Conservation (phyloP, 2,113 vertebrate species). For the Sterna hirundo region DNA sequence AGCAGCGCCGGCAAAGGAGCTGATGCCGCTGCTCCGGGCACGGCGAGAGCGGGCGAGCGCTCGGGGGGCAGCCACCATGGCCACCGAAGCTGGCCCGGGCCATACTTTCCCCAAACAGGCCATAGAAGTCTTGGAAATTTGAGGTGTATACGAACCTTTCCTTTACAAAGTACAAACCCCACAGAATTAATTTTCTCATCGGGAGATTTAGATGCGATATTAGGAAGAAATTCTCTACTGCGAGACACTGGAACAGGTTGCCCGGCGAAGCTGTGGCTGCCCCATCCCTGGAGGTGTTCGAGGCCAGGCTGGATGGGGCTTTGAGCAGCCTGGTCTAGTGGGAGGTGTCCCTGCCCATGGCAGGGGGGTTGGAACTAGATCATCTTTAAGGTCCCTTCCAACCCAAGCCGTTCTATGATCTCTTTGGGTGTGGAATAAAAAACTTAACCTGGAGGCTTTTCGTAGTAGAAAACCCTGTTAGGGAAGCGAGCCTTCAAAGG, state of each 20-base stretch:
- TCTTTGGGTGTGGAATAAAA: not conserved
- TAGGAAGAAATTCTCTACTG: not conserved
- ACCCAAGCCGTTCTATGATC: not conserved
- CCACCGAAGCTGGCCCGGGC: rapidly evolving
- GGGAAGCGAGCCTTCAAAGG: not conserved
- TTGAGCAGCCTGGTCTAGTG: not conserved
- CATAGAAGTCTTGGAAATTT: not conserved
- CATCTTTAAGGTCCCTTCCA: not conserved
- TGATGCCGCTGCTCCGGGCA: not conserved
- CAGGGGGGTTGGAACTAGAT: not conserved
- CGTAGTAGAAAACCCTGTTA: not conserved
- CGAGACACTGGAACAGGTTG: not conserved
- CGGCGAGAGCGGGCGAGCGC: not conserved
- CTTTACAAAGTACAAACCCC: rapidly evolving
- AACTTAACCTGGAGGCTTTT: not conserved
- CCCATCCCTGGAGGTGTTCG: not conserved
- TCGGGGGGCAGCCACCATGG: rapidly evolving
- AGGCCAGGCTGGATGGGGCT: not conserved
- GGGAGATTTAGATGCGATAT: not conserved
- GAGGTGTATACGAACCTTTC: rapidly evolving
- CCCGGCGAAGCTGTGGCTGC: not conserved
- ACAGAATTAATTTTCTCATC: not conserved
- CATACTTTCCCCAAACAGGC: rapidly evolving
- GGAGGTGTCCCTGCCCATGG: not conserved
- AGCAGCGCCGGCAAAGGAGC: not conserved